Evolutionary conservation across 2,797 vertebrate species (phyloP).

Genomic region (Bucorvus abyssinicus): DNA sequence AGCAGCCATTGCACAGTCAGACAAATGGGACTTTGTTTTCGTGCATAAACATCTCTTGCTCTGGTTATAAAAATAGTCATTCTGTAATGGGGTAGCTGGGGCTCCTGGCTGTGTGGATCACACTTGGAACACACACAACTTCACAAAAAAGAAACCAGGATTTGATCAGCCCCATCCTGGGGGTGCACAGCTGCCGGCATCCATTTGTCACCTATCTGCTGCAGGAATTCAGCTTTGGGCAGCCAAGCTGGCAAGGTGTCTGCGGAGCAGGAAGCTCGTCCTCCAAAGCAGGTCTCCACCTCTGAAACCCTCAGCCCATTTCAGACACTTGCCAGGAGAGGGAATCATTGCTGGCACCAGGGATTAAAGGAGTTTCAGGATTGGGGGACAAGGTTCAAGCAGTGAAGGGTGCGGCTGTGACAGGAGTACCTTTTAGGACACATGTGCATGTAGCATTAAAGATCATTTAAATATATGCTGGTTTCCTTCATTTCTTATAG

Average conservation of each 20-base stretch:
- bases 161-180: background rate
- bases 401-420: background rate
- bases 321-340: background rate
- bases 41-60: background rate
- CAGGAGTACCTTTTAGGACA: background rate
- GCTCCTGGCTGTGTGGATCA: background rate
- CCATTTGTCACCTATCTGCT: background rate
- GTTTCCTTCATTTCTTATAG: background rate
- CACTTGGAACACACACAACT: background rate
- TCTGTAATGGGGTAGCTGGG: background rate
- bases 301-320: background rate
- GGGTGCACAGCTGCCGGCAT: background rate
- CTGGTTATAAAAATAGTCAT: conserved; percentile 31
- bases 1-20: background rate
- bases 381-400: background rate
- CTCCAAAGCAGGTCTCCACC: background rate
- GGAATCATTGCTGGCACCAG: background rate
- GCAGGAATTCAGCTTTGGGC: background rate
- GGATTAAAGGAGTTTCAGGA: background rate
- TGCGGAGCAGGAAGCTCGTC: background rate
- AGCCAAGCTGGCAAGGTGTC: background rate
- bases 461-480: background rate
- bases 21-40: conserved; percentile 7
- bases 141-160: background rate
- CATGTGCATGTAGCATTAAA: background rate